phyloP scores from a whole-genome alignment of 2,113 vertebrate genomes.

The Dendrocopos noguchii region DNA sequence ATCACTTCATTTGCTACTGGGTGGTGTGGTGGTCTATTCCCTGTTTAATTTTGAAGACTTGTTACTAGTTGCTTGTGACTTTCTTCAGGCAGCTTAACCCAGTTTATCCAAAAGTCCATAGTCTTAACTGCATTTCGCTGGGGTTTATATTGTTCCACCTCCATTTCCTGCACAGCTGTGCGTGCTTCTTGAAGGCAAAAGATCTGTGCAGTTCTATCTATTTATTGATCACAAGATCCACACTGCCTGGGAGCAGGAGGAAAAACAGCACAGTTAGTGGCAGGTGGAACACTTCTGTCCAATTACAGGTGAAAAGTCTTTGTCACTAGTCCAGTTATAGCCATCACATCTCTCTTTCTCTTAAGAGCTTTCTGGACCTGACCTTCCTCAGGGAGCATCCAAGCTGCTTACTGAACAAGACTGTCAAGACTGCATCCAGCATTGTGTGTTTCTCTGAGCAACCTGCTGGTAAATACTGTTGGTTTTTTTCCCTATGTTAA shows the following conservation, averaged over 20 bases:
- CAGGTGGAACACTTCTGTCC: not conserved
- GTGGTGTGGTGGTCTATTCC: not conserved
- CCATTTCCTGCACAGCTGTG: slow-evolving; percentile 18
- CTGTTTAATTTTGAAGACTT: not conserved
- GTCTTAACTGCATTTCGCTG: not conserved
- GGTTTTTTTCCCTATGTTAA: not conserved
- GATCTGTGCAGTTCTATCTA: not conserved
- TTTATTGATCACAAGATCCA: slow-evolving; percentile 39
- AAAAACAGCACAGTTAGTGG: slow-evolving; percentile 8
- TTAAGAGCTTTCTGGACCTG: not conserved
- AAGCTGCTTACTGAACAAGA: not conserved
- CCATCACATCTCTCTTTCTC: not conserved
- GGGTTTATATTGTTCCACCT: not conserved
- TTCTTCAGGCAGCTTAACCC: slow-evolving; percentile 13
- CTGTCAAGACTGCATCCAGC: not conserved
- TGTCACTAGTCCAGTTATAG: not conserved
- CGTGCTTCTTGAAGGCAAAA: slow-evolving; percentile 16
- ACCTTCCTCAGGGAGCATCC: not conserved
- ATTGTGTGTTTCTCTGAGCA: not conserved
- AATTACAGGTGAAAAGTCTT: slow-evolving; percentile 21
- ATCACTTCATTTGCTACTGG: not conserved
- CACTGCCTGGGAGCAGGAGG: slow-evolving; percentile 2
- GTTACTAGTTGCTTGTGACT: not conserved
- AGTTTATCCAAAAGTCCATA: slow-evolving; percentile 9
- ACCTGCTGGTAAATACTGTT: not conserved